phyloP scores from a whole-genome alignment of 1,140 invertebrate genomes.

The Tetramorium simillimum region DNA sequence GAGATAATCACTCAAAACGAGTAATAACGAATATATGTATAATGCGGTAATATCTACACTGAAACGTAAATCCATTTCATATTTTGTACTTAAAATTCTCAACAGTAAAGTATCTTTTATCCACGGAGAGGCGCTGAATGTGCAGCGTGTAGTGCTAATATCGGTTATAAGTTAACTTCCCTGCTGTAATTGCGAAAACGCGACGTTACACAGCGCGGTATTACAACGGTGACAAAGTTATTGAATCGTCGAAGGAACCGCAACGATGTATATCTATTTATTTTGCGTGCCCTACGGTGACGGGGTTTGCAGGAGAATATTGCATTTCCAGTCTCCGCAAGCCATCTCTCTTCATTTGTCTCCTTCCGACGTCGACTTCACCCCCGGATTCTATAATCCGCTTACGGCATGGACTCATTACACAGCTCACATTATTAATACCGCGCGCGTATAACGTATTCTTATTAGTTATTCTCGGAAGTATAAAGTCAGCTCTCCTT shows the following conservation, averaged over 20 bases:
- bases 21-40: neutral
- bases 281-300: constrained; percentile 67
- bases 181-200: constrained; percentile 38
- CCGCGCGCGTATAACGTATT: constrained; percentile 55
- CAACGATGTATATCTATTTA: constrained; percentile 74
- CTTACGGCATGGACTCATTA: constrained; percentile 72
- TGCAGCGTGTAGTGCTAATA: constrained; percentile 6
- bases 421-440: constrained; percentile 70
- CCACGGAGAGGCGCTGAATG: neutral
- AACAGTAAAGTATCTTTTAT: neutral
- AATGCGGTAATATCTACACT: neutral
- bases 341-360: constrained; percentile 78
- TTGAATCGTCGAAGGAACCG: constrained; percentile 59
- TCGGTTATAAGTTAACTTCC: constrained; percentile 15
- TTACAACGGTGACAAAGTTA: constrained; percentile 59
- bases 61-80: neutral
- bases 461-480: constrained; percentile 57
- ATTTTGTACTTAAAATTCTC: neutral
- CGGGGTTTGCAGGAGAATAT: constrained; percentile 72
- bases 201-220: constrained; percentile 13
- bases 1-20: neutral
- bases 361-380: constrained; percentile 73
- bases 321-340: constrained; percentile 76
- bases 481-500: constrained; percentile 57
- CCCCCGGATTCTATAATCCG: constrained; percentile 73